Base-by-base conservation (phyloP, 2,888 invertebrate species). In the Epirrhoe tristata region DNA sequence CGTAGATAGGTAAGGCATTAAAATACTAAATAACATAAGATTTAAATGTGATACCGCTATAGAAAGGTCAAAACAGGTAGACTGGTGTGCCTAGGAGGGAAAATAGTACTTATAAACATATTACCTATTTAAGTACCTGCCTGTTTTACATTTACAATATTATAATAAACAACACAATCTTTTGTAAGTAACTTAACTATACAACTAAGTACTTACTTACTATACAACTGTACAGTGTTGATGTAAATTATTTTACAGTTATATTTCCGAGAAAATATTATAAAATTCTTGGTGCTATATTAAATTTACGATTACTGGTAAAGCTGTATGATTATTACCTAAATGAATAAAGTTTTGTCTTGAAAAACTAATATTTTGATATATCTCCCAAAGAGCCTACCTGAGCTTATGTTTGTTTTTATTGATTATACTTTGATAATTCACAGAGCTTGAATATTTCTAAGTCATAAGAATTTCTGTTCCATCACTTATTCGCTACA, bases 201-300 rank as follows among this genome's bases (percentile, higher is more conserved):
- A 24, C 24, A 24, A 3, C 24, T 24, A 24, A 3, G 24, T 24
- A 24, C 24, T n/a, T n/a, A n/a, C n/a, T n/a, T n/a, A n/a, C n/a
- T n/a, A n/a, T n/a, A n/a, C n/a, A n/a, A n/a, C n/a, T n/a, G 39
- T 43, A 43, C 39, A 43, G 39, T 43, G 39, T 43, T 39, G 12
- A 43, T 43, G 39, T 43, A 43, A 16, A 16, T 48, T 16, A 48
- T 48, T 48, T 48, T 16, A 48, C 46, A n/a, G 12, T 14, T 6
- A 48, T 43, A 43, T 12, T 14, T 48, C 3, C 14, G 14, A 48
- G 16, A 48, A 48, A 48, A 48, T 8, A 16, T 16, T 48, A 16
- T 43, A 12, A 12, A 48, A 48, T 16, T 16, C 48, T 48, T 14
- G 48, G 48, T 48, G 48, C 48, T 48, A 48, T 48, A 48, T 14